phyloP scores from a whole-genome alignment of 2,888 invertebrate genomes.

The Limnephilus rhombicus region DNA sequence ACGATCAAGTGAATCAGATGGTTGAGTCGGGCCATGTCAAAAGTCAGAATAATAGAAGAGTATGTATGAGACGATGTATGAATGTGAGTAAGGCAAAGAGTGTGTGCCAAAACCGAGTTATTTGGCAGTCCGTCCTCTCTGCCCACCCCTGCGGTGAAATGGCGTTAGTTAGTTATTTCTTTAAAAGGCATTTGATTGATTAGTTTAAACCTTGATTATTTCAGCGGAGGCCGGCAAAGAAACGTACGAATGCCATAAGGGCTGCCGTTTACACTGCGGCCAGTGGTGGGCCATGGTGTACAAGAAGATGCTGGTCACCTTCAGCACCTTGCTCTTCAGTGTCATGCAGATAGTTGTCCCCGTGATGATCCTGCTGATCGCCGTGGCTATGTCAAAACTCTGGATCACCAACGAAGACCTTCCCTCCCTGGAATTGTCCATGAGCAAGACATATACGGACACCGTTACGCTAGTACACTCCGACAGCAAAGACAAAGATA shows the following conservation, averaged over 20 bases:
- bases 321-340: slow-evolving; percentile 82
- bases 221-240: neutral
- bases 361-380: slow-evolving; percentile 79
- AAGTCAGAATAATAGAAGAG: too few relatives aligned
- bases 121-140: too few relatives aligned
- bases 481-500: neutral
- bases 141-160: too few relatives aligned
- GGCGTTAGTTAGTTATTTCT: neutral
- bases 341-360: slow-evolving; percentile 84
- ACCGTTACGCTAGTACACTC: slow-evolving; percentile 69
- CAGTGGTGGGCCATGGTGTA: slow-evolving; percentile 83
- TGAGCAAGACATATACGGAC: slow-evolving; percentile 68
- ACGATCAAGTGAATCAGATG: too few relatives aligned
- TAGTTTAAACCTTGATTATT: neutral
- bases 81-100: too few relatives aligned
- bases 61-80: too few relatives aligned
- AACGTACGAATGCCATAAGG: slow-evolving; percentile 61
- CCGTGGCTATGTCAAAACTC: slow-evolving; percentile 79
- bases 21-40: too few relatives aligned
- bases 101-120: too few relatives aligned
- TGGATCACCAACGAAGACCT: slow-evolving; percentile 73
- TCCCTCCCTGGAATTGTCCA: slow-evolving; percentile 77
- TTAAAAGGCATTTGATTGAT: neutral
- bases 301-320: slow-evolving; percentile 81
- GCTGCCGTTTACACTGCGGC: slow-evolving; percentile 73